These are phyloP conservation scores for Bungarus multicinctus DNA, from an alignment of 2,113 vertebrate species.

Conservation along the genomic window DNA sequence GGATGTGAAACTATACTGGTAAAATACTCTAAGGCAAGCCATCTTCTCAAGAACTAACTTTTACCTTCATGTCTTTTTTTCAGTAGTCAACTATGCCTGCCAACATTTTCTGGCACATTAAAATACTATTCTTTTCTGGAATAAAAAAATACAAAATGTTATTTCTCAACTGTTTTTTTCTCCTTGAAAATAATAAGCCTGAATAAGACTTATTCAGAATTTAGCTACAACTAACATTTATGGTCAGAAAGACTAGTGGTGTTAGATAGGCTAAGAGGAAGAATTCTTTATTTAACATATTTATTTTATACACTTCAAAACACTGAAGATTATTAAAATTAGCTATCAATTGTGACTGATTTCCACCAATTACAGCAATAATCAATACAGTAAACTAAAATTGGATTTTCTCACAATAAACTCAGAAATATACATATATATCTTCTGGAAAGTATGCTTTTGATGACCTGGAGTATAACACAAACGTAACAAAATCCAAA, in stretches of 20 bases:
- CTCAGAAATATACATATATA: neutral
- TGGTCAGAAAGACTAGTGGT: neutral
- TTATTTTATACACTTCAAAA: constrained; percentile 9
- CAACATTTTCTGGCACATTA: constrained; percentile 1
- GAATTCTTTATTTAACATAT: neutral
- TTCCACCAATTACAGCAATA: neutral
- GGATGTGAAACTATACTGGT: neutral
- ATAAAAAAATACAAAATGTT: neutral
- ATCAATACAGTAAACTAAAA: neutral
- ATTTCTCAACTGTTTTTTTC: constrained; percentile 2
- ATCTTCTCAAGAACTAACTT: neutral
- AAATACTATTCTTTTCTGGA: neutral
- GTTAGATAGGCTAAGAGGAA: neutral
- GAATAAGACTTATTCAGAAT: neutral
- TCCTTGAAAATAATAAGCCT: constrained; percentile 26
- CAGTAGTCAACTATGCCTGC: neutral
- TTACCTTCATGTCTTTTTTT: neutral
- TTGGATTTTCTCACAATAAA: neutral
- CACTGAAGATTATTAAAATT: neutral
- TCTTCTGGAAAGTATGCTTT: neutral
- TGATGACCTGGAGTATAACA: no score
- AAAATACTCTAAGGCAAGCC: neutral
- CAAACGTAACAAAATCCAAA: no score
- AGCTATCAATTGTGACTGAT: neutral
- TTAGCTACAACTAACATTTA: neutral